These are phyloP conservation scores for Daphoenositta chrysoptera DNA, from an alignment of 2,113 vertebrate species.

Conservation along the genomic window DNA sequence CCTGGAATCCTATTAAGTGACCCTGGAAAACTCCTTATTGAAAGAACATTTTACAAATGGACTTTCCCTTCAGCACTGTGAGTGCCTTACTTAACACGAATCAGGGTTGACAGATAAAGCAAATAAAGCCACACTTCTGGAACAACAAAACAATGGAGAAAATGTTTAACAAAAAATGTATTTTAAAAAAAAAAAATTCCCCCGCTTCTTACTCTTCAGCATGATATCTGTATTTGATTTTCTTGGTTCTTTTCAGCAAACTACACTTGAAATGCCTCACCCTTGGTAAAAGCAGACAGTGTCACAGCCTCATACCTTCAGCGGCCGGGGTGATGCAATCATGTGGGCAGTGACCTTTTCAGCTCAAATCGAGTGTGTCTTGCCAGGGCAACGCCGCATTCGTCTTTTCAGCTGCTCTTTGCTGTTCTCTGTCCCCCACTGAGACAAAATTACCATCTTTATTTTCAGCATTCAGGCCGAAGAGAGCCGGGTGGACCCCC, in stretches of 20 bases:
- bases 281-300: not conserved
- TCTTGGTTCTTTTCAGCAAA: not conserved
- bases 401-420: not conserved
- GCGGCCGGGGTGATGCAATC: not conserved
- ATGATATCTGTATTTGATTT: not conserved
- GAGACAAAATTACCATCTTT: not conserved
- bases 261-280: not conserved
- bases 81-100: not conserved
- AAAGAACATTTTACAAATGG: not conserved
- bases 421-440: not conserved
- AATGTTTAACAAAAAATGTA: not conserved
- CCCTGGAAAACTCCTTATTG: not conserved
- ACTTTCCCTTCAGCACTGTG: not conserved
- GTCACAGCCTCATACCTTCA: not conserved
- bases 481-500: not conserved
- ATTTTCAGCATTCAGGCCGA: not conserved
- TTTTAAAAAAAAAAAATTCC: not conserved
- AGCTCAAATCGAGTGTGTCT: not conserved
- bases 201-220: not conserved
- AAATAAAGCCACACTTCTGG: not conserved
- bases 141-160: not conserved
- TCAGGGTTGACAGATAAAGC: not conserved
- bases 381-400: not conserved
- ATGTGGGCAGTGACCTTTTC: constrained; percentile 28
- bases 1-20: not conserved